These are phyloP conservation scores for Grammomys surdaster DNA, from an alignment of 2,113 vertebrate species.

Conservation along the genomic window DNA sequence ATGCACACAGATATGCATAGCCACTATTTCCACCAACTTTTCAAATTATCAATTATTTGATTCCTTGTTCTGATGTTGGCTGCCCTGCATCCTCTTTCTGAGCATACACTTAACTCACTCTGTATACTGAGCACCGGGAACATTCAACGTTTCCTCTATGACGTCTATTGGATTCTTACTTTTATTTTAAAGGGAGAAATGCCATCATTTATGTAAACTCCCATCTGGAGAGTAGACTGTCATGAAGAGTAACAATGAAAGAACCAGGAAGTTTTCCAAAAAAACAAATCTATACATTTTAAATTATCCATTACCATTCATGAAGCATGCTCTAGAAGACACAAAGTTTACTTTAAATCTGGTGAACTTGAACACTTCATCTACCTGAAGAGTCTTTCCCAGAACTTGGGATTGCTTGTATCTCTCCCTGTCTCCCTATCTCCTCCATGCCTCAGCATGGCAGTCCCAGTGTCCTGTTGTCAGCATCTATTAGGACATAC, in stretches of 20 bases:
- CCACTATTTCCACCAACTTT: background rate
- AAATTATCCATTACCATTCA: background rate
- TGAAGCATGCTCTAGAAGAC: background rate
- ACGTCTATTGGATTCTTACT: background rate
- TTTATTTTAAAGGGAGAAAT: background rate
- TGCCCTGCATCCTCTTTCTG: background rate
- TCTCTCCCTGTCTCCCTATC: background rate
- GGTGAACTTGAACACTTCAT: background rate
- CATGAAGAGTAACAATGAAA: background rate
- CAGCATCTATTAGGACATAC: background rate
- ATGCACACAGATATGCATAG: background rate
- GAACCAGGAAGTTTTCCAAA: background rate
- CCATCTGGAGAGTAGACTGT: background rate
- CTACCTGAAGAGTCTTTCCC: background rate
- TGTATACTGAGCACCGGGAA: background rate
- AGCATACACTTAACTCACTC: background rate
- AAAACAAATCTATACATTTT: background rate
- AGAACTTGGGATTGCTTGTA: rapidly evolving
- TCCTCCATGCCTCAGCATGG: background rate
- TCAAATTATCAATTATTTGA: background rate
- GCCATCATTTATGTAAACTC: background rate
- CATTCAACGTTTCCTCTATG: background rate
- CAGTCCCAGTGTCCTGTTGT: background rate
- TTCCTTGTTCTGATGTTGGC: background rate
- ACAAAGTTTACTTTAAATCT: background rate